A percentile compares a stretch with the other conserved stretches of the same genome.
Evolutionary conservation across 1,140 invertebrate species (phyloP).

Genomic region (Cecropterus lyciades): DNA sequence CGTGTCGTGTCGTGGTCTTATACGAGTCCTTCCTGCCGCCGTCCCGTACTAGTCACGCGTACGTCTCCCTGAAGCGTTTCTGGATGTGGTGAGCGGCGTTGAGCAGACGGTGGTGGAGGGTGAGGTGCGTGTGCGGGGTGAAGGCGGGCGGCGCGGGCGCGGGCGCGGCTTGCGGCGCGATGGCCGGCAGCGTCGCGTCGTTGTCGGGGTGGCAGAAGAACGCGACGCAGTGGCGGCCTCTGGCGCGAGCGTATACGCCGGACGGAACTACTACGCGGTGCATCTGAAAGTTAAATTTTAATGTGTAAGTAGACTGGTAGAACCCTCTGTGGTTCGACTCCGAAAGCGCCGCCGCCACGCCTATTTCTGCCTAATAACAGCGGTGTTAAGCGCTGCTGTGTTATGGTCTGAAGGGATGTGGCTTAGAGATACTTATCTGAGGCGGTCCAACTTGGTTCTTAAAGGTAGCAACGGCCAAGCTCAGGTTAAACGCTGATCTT

Average conservation of each 20-base stretch:
- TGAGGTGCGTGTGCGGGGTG: slow-evolving; percentile 63
- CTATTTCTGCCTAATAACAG: too few species aligned
- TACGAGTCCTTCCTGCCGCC: slow-evolving; percentile 44
- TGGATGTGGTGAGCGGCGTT: slow-evolving; percentile 89
- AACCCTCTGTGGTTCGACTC: too few species aligned
- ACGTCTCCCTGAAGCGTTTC: slow-evolving; percentile 88
- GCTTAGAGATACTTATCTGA: too few species aligned
- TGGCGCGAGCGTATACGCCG: slow-evolving; percentile 84
- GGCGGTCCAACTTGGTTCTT: not conserved
- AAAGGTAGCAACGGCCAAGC: too few species aligned
- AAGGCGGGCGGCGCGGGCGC: slow-evolving; percentile 57
- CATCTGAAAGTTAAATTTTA: slow-evolving; percentile 67
- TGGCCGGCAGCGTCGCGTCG: slow-evolving; percentile 85
- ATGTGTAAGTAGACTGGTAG: too few species aligned
- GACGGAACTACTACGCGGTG: slow-evolving; percentile 90
- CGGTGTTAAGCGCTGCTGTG: too few species aligned
- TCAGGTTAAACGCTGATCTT: too few species aligned
- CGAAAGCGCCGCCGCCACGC: too few species aligned
- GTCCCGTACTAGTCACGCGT: slow-evolving; percentile 83
- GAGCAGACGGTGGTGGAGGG: slow-evolving; percentile 84
- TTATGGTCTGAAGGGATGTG: too few species aligned
- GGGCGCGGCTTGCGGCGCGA: slow-evolving; percentile 80
- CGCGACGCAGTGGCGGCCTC: slow-evolving; percentile 89
- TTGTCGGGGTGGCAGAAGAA: slow-evolving; percentile 92
- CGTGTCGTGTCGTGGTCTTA: slow-evolving; percentile 50